Conservation (phyloP, 2,797 vertebrate genomes). For the Bradypus variegatus region DNA sequence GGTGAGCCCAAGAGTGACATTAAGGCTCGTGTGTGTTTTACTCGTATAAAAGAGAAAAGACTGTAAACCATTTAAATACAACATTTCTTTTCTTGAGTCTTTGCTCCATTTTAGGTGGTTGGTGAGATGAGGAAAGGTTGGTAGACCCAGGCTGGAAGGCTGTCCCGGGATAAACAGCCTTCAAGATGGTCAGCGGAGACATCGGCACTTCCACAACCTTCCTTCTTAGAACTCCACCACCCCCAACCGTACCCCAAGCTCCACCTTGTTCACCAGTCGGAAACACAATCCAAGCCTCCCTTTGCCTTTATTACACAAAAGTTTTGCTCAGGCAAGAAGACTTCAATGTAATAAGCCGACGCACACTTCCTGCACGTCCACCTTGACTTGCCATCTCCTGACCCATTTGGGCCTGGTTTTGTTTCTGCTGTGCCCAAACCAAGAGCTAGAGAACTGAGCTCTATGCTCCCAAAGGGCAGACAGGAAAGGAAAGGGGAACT, state of each 20-base stretch:
- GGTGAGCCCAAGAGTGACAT: background rate
- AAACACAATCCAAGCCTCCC: background rate
- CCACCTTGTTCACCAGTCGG: background rate
- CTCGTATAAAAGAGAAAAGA: background rate
- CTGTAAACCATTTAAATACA: background rate
- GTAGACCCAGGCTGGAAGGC: background rate
- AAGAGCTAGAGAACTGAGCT: background rate
- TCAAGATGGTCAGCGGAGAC: background rate
- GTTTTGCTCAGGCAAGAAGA: background rate
- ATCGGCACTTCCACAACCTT: background rate
- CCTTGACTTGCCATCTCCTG: background rate
- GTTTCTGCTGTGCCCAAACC: background rate
- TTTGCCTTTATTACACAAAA: background rate
- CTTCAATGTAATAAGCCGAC: background rate
- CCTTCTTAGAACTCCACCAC: background rate
- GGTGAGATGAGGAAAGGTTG: background rate
- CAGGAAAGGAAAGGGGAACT: too few species aligned
- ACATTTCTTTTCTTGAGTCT: background rate
- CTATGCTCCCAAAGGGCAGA: background rate
- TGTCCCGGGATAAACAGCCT: background rate
- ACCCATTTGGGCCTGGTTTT: background rate
- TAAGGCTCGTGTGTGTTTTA: background rate
- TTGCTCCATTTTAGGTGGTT: background rate
- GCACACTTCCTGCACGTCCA: background rate
- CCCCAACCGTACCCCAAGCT: too few species aligned